Percentiles rank a stretch among this genome's conserved stretches.
phyloP scores from a whole-genome alignment of 2,888 invertebrate species.

The Pteria penguin region DNA sequence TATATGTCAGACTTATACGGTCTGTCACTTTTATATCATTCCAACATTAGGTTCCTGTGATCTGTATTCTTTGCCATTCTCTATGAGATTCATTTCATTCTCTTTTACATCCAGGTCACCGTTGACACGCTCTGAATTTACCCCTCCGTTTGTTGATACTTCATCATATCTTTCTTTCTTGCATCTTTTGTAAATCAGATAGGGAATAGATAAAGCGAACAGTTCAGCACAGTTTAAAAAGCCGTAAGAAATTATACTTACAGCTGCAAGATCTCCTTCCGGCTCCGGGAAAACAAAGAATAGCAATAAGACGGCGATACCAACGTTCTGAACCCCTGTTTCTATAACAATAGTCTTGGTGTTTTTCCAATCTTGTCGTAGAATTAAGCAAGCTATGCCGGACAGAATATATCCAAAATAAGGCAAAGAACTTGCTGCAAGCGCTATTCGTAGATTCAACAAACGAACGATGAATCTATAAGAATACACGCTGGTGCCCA shows the following conservation, averaged over 20 bases:
- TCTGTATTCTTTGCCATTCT: too few species aligned
- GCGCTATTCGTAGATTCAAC: constrained; percentile 83
- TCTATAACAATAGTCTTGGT: constrained; percentile 91
- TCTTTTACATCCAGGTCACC: background rate
- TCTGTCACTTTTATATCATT: too few species aligned
- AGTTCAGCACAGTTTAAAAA: constrained; percentile 96
- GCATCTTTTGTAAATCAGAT: constrained; percentile 59
- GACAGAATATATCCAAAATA: constrained; percentile 75
- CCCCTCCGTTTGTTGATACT: constrained; percentile 36
- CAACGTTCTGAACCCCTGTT: constrained; percentile 92
- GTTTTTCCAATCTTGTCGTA: constrained; percentile 65
- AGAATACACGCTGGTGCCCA: constrained; percentile 92
- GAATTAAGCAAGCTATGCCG: constrained; percentile 63
- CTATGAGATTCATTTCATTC: background rate
- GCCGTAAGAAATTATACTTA: constrained; percentile 83
- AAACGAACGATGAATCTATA: constrained; percentile 93
- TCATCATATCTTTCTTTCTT: constrained; percentile 46
- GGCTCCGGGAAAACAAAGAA: constrained; percentile 91
- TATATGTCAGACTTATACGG: too few species aligned
- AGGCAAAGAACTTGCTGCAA: constrained; percentile 73
- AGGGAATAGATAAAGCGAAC: constrained; percentile 78
- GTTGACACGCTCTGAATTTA: constrained; percentile 8
- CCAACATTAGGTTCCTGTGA: too few species aligned
- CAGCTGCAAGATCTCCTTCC: constrained; percentile 91
- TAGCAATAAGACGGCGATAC: constrained; percentile 92